Evolutionary conservation across 2,888 invertebrate species (phyloP), one percentile per base, ranked within the genome.

Genomic region (Acrobasis suavella): DNA sequence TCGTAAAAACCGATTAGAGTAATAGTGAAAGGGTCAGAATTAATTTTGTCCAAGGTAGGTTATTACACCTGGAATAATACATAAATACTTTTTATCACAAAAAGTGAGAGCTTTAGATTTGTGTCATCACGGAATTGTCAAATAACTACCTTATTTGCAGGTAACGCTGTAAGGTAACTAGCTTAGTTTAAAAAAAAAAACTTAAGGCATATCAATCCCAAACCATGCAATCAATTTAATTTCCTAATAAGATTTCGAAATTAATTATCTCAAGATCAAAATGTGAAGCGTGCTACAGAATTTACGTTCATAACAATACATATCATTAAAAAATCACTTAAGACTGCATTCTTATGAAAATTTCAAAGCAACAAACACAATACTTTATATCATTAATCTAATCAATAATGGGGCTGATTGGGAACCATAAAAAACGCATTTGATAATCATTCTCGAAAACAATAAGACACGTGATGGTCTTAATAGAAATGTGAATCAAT

Each of bases 301-400:
- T 22, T 12, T 17, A 39, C 6, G 14, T 39, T 22, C 42, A 46
- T 37, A 42, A 42, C 56, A 56, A 56, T 56, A 32, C 32, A 32
- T 64, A 64, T 62, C 64, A 66, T 60, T 67, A 73, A 66, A 68
- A 65, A 69, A 67, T 68, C 72, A 70, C 72, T 75, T 73, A 74
- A 65, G 68, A 69, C 64, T 66, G 70, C 68, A 70, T 65, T 68
- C 69, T 69, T 74, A 72, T 75, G 73, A 61, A 54, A 60, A 61
- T 54, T 60, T 54, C 61, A 46, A 61, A 61, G 61, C 61, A 61
- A 49, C 46, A 61, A 60, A 51, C 51, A 37, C 61, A 61, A 54
- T 54, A 54, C 32, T 32, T 54, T 52, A 52, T 73, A 83, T 85
- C 83, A 87, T 88, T 83, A 86, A 88, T 87, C 83, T 82, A 76